A percentile compares a stretch with the other conserved stretches of the same genome.
Evolutionary conservation across 2,797 vertebrate species (phyloP).

Genomic region (Cirrhinus mrigala): DNA sequence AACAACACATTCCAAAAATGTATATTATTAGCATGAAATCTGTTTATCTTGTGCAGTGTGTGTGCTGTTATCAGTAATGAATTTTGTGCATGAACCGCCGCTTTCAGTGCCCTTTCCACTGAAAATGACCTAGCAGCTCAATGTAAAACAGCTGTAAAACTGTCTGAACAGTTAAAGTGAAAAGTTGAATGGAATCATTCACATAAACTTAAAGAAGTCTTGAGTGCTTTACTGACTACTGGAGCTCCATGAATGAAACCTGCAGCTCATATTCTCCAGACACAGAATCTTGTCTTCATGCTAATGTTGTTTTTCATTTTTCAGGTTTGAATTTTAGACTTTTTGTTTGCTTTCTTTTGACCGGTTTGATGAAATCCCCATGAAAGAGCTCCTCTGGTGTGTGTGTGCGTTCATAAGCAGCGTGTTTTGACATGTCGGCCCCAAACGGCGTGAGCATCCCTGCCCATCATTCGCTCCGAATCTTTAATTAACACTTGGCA

Average conservation of each 20-base stretch:
- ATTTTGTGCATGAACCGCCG: background rate
- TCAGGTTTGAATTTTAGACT: background rate
- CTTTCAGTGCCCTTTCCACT: background rate
- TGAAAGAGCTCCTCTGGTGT: constrained; percentile 41
- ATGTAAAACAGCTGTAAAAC: too few relatives aligned
- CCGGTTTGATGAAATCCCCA: constrained; percentile 42
- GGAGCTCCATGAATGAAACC: too few relatives aligned
- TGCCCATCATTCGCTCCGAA: constrained; percentile 69
- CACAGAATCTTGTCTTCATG: background rate
- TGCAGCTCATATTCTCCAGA: background rate
- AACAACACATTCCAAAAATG: background rate
- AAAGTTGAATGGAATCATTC: too few relatives aligned
- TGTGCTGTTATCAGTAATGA: background rate
- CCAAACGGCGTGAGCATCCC: constrained; percentile 69
- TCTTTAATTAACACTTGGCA: constrained; percentile 82
- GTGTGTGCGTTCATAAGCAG: constrained; percentile 56
- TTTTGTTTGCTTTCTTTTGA: background rate
- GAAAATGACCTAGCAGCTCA: too few relatives aligned
- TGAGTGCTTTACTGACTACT: too few relatives aligned
- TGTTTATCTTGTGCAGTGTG: background rate
- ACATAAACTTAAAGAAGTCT: too few relatives aligned
- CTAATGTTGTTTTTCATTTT: background rate
- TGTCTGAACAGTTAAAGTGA: too few relatives aligned
- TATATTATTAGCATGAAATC: background rate
- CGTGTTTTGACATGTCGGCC: constrained; percentile 76